Evolutionary conservation across 2,888 invertebrate species (phyloP), one percentile per base, ranked within the genome.

Genomic region (Archaeoteleia sp.): DNA sequence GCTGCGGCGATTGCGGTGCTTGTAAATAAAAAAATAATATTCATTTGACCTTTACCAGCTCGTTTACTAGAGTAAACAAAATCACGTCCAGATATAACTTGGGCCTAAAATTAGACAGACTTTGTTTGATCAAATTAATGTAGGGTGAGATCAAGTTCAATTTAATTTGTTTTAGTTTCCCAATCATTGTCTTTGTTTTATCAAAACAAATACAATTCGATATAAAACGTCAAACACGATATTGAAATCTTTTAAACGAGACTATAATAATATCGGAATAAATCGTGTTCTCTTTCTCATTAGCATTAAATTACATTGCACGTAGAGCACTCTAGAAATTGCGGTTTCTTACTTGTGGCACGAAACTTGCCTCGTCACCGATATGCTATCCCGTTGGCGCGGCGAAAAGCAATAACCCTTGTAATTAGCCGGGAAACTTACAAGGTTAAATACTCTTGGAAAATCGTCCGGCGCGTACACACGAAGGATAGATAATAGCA

Each of bases 341-440:
- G 54, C 46, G 60, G 53, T 61, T 69, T 65, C 60, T 69, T 69
- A 58, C 49, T 45, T 34, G 42, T 42, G 48, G 63, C 42, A 45
- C 46, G 54, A 69, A 69, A 69, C 55, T 69, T 65, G 45, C 57
- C 29, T 69, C 68, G 68, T 69, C 68, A 69, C 60, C 60, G 60
- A 60, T 68, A 63, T 45, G 60, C 46, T 55, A 49, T 60, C 63
- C 63, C 32, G 60, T 48, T 35, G 55, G 60, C 43, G 39, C 45
- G 35, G 58, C 48, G 58, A 58, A 63, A 54, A 54, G 63, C 58
- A 68, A 68, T 68, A 68, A 58, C 54, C 68, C 62, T 58, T 63
- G 63, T 68, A 68, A 68, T 68, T 68, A 68, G 58, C 53, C 43
- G 35, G 49, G 49, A 60, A 67, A 68, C 62, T 68, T 68, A 54